Evolutionary conservation across 1,140 invertebrate genomes (phyloP).

Genomic region (Centruroides vittatus): DNA sequence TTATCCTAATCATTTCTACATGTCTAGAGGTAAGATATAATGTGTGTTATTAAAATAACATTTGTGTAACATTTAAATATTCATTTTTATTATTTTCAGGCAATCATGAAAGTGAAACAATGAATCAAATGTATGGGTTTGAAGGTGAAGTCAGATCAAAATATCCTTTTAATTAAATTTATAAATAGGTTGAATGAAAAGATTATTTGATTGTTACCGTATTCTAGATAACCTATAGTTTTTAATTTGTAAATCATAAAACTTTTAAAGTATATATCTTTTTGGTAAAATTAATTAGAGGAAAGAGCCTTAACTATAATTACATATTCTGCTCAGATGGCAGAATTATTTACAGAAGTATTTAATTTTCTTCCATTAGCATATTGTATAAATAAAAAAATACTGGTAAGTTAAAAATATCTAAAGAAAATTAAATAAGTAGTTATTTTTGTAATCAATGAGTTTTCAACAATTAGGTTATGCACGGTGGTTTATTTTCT

Average conservation of each 20-base stretch:
- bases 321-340: constrained; percentile 64
- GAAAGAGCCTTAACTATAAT: constrained; percentile 13
- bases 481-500: constrained; percentile 90
- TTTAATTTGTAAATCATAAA: neutral
- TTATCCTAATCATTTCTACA: constrained; percentile 93
- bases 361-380: constrained; percentile 95
- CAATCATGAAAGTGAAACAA: constrained; percentile 93
- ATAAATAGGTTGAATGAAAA: neutral
- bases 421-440: neutral
- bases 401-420: constrained; percentile 49
- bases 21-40: constrained; percentile 69
- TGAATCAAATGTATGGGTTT: constrained; percentile 99
- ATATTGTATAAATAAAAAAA: constrained; percentile 83
- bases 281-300: neutral
- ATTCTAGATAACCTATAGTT: neutral
- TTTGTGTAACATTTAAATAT: neutral
- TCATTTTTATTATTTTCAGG: constrained; percentile 41
- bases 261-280: neutral
- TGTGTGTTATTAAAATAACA: neutral
- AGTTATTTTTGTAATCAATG: neutral
- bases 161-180: constrained; percentile 35
- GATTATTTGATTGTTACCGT: no score
- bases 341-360: constrained; percentile 93
- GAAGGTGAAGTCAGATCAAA: constrained; percentile 95
- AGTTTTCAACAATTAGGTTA: constrained; percentile 40